Base-by-base conservation (phyloP, 1,140 invertebrate species). In the Lutraria rhynchaena region DNA sequence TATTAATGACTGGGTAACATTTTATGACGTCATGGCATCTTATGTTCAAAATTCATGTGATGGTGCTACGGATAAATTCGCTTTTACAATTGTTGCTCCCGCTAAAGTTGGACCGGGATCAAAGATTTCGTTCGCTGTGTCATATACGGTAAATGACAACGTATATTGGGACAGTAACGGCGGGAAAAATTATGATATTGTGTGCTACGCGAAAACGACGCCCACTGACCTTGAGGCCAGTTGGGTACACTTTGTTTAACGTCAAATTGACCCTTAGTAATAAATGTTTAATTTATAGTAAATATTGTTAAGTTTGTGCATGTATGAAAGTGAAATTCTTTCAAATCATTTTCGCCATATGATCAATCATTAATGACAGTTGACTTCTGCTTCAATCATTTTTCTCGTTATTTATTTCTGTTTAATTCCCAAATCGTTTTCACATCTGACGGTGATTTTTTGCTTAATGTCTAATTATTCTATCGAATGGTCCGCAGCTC, bases 21-120 rank as follows among this genome's bases (percentile, higher is more conserved):
- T 94, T 90, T 94, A 95, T 35, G 98, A 99, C 85, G 93, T 97
- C 44, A 87, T 86, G 4, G 93, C 97, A 0, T 95, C 94, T 5
- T 99, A 99, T 90, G 95, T 98, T 41, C 94, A 95, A 49, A 96
- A 96, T 85, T 98, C 97, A 0, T 97, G 96, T 92, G 97, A 99
- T 87, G 97, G 97, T 1, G 96, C 97, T 84, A 97, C 97, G 17
- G 98, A 99, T 90, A 90, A 92, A 53, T 95, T 95, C 89, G 95
- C 95, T 81, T 99, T 98, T 89, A 94, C 94, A 11, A 96, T 98
- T 86, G 90, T 95, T 33, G 83, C 93, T 11, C 90, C 90, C n/a
- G 55, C 83, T 0, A 84, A 86, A 46, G 92, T 97, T 84, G 92
- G 93, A 11, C 93, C 96, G 2, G 96, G 96, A 0, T 94, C 96